These are phyloP conservation scores for silkworm (Bombyx mori) DNA, from an alignment of 1,140 invertebrate genomes.

Conservation along the genomic window ASM3026992v2 NC_085121.1:7927501-7928000, in stretches of 20 bases:
- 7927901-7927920: background rate
- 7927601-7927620: conserved; percentile 1
- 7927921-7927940: no score
- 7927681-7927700: conserved; percentile 9
- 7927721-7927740: conserved; percentile 5
- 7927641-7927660: conserved; percentile 32
- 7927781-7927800: conserved; percentile 19
- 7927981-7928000: background rate
- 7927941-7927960: background rate
- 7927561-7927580: no score
- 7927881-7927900: conserved; percentile 1
- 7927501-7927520: no score
- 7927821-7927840: conserved; percentile 18
- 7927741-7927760: conserved; percentile 33
- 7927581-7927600: no score
- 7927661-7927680: conserved; percentile 23
- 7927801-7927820: conserved; percentile 23
- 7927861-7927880: background rate
- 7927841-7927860: conserved; percentile 3
- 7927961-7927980: background rate
- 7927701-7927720: conserved; percentile 3
- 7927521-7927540: no score
- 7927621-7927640: conserved; percentile 25
- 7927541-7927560: no score
- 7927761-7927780: conserved; percentile 25